Evolutionary conservation across 2,113 vertebrate genomes (phyloP).

Genomic region (Tauraco erythrolophus): DNA sequence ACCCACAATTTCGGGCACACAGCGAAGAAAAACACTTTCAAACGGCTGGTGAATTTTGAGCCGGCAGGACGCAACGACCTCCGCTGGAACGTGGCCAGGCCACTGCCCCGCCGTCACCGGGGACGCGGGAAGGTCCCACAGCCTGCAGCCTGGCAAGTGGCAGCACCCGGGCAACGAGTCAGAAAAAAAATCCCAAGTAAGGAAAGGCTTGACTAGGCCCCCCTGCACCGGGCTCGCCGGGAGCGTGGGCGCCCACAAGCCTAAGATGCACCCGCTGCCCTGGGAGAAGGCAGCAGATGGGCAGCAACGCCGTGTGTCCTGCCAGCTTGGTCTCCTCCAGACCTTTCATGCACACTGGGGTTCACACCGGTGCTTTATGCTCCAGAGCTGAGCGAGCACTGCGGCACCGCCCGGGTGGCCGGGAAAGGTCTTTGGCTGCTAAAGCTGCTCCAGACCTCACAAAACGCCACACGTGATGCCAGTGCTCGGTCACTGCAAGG

Average conservation of each 20-base stretch:
- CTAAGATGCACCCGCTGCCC: rapidly evolving
- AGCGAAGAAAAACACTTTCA: not conserved
- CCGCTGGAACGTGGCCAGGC: not conserved
- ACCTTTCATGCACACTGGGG: rapidly evolving
- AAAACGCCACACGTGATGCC: not conserved
- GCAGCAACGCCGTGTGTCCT: not conserved
- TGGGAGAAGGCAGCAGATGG: rapidly evolving
- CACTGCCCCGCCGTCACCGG: not conserved
- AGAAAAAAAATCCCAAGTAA: not conserved
- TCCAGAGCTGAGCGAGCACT: not conserved
- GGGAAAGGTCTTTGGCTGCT: not conserved
- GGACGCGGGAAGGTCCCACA: not conserved
- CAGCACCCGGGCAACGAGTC: not conserved
- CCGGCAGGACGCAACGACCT: not conserved
- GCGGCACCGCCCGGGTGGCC: not conserved
- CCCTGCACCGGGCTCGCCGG: not conserved
- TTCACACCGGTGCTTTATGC: rapidly evolving
- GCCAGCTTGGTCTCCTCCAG: not conserved
- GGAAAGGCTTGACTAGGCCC: not conserved
- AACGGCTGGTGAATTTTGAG: not conserved
- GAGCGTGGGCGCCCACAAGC: rapidly evolving
- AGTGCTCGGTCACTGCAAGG: rapidly evolving
- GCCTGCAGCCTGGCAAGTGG: not conserved
- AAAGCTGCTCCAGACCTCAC: not conserved
- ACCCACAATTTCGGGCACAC: not conserved